A percentile compares a stretch with the other conserved stretches of the same genome.
These are phyloP conservation scores for Rhadina sibilatrix DNA, from an alignment of 2,113 vertebrate species.

Conservation along the genomic window DNA sequence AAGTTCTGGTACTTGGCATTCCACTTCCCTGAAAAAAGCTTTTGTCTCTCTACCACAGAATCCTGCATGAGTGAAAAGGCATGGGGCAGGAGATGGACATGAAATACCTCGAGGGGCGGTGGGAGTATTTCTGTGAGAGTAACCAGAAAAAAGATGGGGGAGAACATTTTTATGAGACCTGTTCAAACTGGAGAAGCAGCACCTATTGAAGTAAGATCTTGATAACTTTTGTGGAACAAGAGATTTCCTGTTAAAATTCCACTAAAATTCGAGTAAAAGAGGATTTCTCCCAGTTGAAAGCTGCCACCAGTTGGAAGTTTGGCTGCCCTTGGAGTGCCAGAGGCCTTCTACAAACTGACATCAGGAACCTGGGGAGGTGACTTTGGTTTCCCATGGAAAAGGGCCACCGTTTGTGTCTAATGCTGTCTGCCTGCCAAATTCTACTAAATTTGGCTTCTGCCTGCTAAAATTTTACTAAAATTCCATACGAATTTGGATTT, in stretches of 20 bases:
- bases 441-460: too few species aligned
- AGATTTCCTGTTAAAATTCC: not conserved
- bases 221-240: not conserved
- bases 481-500: too few species aligned
- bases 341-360: too few species aligned
- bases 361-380: too few species aligned
- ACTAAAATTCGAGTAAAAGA: too few species aligned
- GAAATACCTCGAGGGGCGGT: not conserved
- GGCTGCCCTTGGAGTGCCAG: too few species aligned
- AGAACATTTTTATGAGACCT: not conserved
- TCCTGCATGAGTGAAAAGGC: accelerated
- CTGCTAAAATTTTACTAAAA: too few species aligned
- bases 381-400: too few species aligned
- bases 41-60: not conserved
- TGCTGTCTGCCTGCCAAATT: too few species aligned
- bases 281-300: too few species aligned
- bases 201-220: not conserved
- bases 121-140: not conserved
- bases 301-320: too few species aligned
- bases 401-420: too few species aligned
- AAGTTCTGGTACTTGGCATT: accelerated
- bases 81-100: not conserved
- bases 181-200: not conserved
- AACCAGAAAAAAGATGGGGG: not conserved
- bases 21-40: not conserved